phyloP scores from a whole-genome alignment of 2,113 vertebrate species.

The Salvator merianae region DNA sequence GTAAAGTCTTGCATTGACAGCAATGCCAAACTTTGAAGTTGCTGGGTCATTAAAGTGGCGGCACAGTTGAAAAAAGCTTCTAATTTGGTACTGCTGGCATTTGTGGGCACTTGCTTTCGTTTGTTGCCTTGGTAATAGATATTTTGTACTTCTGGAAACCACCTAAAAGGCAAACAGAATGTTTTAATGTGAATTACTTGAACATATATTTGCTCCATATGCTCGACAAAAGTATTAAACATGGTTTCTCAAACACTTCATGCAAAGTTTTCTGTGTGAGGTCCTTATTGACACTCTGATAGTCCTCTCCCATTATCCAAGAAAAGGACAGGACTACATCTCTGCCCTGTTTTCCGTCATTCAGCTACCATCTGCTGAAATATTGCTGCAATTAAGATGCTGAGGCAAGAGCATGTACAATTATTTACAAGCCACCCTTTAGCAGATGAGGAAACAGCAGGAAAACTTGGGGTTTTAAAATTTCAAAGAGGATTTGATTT shows the following conservation, averaged over 20 bases:
- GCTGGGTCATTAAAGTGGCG: conserved; percentile 83
- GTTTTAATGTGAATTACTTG: conserved; percentile 35
- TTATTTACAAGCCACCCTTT: no score
- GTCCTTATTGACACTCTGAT: not conserved
- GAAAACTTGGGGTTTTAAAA: no score
- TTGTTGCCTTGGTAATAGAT: conserved; percentile 82
- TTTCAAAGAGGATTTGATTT: not conserved
- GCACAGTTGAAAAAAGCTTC: conserved; percentile 84
- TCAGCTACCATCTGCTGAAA: not conserved
- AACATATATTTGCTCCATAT: conserved; percentile 1
- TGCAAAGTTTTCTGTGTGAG: not conserved
- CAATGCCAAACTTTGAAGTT: conserved; percentile 82
- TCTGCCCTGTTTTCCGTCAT: not conserved
- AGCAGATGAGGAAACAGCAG: no score
- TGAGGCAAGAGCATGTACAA: not conserved
- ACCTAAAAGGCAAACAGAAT: conserved; percentile 74
- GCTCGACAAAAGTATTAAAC: not conserved
- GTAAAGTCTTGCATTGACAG: conserved; percentile 85
- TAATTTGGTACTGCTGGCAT: conserved; percentile 70
- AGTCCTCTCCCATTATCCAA: conserved; percentile 14
- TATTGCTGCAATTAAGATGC: not conserved
- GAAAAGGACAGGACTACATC: conserved; percentile 9
- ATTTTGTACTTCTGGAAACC: conserved; percentile 84
- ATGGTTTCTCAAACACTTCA: not conserved
- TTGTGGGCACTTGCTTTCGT: conserved; percentile 74